Evolutionary conservation across 2,797 vertebrate genomes (phyloP).

Genomic region (Mus minutoides): DNA sequence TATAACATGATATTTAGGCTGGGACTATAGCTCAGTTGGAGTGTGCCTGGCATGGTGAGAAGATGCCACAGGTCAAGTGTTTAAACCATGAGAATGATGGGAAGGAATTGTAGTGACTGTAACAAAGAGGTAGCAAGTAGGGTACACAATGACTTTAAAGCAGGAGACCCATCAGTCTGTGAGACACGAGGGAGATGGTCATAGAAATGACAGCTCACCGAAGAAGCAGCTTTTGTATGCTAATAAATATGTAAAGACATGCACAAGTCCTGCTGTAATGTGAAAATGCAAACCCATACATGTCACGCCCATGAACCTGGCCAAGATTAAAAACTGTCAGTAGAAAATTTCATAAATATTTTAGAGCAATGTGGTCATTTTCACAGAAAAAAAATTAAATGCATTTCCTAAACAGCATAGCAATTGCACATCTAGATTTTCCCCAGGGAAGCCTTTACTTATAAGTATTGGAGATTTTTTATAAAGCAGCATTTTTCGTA

Average conservation of each 20-base stretch:
- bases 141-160: neutral
- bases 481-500: conserved; percentile 43
- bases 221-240: neutral
- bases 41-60: neutral
- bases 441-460: conserved; percentile 58
- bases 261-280: neutral
- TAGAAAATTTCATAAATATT: neutral
- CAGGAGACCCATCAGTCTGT: neutral
- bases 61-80: neutral
- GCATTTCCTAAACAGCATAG: neutral
- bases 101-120: neutral
- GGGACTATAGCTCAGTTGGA: neutral
- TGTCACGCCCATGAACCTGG: neutral
- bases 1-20: neutral
- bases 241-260: neutral
- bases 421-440: conserved; percentile 45
- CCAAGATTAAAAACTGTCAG: conserved; percentile 2
- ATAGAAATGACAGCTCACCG: neutral
- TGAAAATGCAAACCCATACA: conserved; percentile 30
- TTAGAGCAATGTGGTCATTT: conserved; percentile 27
- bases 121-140: neutral
- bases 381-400: conserved; percentile 39
- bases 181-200: neutral
- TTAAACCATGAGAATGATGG: neutral
- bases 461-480: neutral